Percentiles rank a stretch among this genome's conserved stretches.
Conservation (phyloP, 2,113 vertebrate genomes). For the Xerus inauris region DNA sequence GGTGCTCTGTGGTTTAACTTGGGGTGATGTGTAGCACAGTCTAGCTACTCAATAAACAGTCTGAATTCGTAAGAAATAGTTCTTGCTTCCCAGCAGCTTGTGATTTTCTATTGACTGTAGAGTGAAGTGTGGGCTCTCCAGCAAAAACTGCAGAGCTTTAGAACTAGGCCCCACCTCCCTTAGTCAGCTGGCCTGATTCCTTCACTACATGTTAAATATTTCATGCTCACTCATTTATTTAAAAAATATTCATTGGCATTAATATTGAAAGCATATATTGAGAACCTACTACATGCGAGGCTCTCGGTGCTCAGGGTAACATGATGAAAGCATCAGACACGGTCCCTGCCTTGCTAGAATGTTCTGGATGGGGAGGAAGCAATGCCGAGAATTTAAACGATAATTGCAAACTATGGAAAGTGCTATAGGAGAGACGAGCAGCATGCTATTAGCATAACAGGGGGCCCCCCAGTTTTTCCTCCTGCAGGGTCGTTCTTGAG, state of each 20-base stretch:
- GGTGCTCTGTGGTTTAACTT: neutral
- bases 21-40: neutral
- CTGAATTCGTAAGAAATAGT: neutral
- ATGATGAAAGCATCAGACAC: neutral
- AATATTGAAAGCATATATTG: neutral
- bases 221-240: neutral
- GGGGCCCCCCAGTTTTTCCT: rapidly evolving
- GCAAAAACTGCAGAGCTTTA: neutral
- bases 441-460: rapidly evolving
- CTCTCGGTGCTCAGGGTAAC: neutral
- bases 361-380: neutral
- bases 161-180: neutral
- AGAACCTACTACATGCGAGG: neutral
- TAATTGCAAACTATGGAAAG: neutral
- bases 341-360: neutral
- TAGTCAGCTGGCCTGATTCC: neutral
- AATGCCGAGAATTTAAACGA: neutral
- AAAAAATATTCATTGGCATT: too few relatives aligned
- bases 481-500: neutral
- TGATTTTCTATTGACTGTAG: neutral
- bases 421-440: neutral
- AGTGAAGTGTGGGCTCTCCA: neutral
- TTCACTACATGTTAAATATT: rapidly evolving
- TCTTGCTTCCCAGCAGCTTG: neutral
- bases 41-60: neutral